A percentile compares a stretch with the other conserved stretches of the same genome.
Conservation (phyloP, 2,888 invertebrate species). For the Sinotaia quadrata region DNA sequence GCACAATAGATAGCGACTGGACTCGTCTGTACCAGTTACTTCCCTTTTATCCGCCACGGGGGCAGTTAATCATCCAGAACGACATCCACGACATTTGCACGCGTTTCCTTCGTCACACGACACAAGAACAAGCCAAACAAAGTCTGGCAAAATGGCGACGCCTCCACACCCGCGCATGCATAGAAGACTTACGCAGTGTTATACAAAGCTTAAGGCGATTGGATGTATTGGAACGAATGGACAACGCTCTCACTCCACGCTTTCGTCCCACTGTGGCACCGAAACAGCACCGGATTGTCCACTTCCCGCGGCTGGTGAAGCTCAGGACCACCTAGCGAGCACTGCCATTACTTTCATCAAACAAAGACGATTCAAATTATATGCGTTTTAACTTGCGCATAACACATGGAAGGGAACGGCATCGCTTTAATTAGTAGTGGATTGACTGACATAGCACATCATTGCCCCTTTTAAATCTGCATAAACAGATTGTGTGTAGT, state of each 20-base stretch:
- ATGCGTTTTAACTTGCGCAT: no score
- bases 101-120: conserved; percentile 52
- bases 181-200: conserved; percentile 54
- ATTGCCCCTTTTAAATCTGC: no score
- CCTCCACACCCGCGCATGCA: conserved; percentile 59
- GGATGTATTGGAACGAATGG: conserved; percentile 57
- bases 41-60: conserved; percentile 61
- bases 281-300: conserved; percentile 41
- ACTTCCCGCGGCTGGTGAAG: conserved; percentile 46
- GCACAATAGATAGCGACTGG: conserved; percentile 60
- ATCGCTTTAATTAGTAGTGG: no score
- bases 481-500: no score
- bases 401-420: no score
- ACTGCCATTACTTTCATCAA: no score
- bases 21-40: conserved; percentile 54
- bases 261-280: conserved; percentile 25
- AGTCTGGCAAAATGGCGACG: conserved; percentile 61
- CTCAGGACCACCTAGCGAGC: no score
- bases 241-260: conserved; percentile 30
- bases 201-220: conserved; percentile 49
- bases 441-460: no score
- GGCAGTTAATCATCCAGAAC: conserved; percentile 52
- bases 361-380: no score
- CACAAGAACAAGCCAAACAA: conserved; percentile 49
- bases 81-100: conserved; percentile 62